Conservation (phyloP, 2,797 vertebrate genomes). For the Psittacula derbiana region DNA sequence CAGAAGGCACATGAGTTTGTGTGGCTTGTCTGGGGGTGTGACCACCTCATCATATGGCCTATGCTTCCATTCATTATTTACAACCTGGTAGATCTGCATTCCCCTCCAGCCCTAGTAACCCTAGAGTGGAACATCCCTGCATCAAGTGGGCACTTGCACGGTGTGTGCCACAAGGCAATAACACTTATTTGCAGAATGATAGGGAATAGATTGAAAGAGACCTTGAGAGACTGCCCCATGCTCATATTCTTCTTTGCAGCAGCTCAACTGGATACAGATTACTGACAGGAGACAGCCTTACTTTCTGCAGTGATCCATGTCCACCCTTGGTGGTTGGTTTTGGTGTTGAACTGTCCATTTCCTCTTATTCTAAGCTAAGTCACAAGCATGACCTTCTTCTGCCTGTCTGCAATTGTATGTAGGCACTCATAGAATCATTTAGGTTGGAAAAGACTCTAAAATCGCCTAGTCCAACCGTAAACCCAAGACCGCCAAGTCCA, state of each 20-base stretch:
- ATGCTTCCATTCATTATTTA: background rate
- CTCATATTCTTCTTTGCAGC: background rate
- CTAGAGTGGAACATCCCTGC: background rate
- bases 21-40: background rate
- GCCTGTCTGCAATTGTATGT: background rate
- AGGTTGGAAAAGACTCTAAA: background rate
- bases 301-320: background rate
- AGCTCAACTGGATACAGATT: accelerated
- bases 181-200: accelerated
- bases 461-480: background rate
- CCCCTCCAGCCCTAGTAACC: background rate
- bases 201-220: background rate
- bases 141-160: background rate
- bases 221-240: background rate
- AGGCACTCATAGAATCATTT: background rate
- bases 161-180: background rate
- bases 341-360: background rate
- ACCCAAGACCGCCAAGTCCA: background rate
- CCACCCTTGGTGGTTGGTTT: background rate
- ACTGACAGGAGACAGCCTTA: background rate
- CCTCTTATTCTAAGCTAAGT: background rate
- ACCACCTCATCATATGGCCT: background rate
- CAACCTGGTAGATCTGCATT: background rate
- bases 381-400: background rate
- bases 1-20: background rate